Base-by-base conservation (phyloP, 2,888 invertebrate species). In the Notodonta ziczac region DNA sequence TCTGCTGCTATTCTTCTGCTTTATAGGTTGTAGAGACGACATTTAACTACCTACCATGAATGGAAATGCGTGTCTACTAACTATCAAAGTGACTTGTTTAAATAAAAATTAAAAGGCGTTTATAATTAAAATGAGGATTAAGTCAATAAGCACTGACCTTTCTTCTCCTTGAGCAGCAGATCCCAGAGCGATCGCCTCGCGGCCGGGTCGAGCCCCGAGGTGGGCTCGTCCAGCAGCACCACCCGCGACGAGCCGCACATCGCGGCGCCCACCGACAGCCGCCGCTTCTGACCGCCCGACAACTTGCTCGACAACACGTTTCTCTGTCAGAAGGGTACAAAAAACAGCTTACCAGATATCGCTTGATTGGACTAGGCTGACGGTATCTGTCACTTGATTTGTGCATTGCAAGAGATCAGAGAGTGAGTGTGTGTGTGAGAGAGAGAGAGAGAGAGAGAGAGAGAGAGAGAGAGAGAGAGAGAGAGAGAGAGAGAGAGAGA, bases 231-330 rank as follows among this genome's bases (percentile, higher is more conserved):
- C 70, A 97, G 90, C 66, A 97, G 94, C 57, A 97, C 92, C 0
- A 90, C 87, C 1, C 85, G 95, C n/a, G 98, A 97, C 62, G 96
- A 95, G 0, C 98, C 98, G 69, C 98, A 96, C 78, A 99, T 95
- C 0, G 99, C 97, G 83, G 98, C 97, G 40, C 97, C 98, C 16
- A 99, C 95, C 2, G 97, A 98, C 52, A 99, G 88, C 71, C 98
- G 97, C 59, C 99, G 94, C 89, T 98, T 97, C 96, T 98, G 98
- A 12, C 99, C 99, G n/a, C 98, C 98, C 0, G 98, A 98, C 62
- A 99, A 89, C 2, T 95, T 95, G 24, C 87, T 86, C 0, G 96
- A 94, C 57, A 93, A 83, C 9, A 94, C 93, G 78, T 96, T 81
- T 59, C 90, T 86, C 94, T 95, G 76, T 35, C 80, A 24, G 24